Evolutionary conservation across 2,113 vertebrate species (phyloP), one percentile per base, ranked within the genome.

Genomic region (Bambusicola thoracicus): DNA sequence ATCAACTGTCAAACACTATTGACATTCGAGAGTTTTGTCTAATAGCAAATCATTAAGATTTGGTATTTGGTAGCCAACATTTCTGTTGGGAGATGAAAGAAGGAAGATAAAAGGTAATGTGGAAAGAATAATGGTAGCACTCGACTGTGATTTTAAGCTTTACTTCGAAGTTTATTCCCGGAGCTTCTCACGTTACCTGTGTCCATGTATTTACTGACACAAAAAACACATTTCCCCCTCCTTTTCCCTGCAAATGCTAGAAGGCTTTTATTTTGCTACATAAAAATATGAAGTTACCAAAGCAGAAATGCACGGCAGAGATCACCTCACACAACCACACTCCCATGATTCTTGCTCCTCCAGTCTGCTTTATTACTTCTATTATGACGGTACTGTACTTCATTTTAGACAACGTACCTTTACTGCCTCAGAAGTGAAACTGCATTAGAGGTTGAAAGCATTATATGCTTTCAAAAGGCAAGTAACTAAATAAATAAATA

Each of bases 1-100:
- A 94, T 13, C 59, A 94, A 73, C 69, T 36, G 66, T 15, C 36
- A 36, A 87, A 79, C 30, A 15, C 36, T 73, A 59, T 6, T 70
- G 61, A 84, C 75, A 83, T 75, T 67, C 66, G 74, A 85, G 51
- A 94, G 48, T 65, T 85, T 49, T 75, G 61, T 25, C 69, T 36
- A 61, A 66, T 38, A 80, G 78, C n/a, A 61, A 59, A 78, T 80
- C 34, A 36, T 68, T 78, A 74, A 55, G 41, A 80, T 38, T 38
- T 61, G 34, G 10, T 81, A 55, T 59, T 66, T 70, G n/a, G 41
- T 43, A 85, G 0, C 3, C 80, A 82, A 58, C 25, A 13, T 58
- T 74, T 41, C 34, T 61, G 59, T 41, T 25, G 55, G 13, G 69
- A 7, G 32, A 55, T 3, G 0, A 55, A 73, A 78, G 70, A 78